phyloP scores from a whole-genome alignment of 2,888 invertebrate genomes.

The Eueremaeus valkanovi region DNA sequence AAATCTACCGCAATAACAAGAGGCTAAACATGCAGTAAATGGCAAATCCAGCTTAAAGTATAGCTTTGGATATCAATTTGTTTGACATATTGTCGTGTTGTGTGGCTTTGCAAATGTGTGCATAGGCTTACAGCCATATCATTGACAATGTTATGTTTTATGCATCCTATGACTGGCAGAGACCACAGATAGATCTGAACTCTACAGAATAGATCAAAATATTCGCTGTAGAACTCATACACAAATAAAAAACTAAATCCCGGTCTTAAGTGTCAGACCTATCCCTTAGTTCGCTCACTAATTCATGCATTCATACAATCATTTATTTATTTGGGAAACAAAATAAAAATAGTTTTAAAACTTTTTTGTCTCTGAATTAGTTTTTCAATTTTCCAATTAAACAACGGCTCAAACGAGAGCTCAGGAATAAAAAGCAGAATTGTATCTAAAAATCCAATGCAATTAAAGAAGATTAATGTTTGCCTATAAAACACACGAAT shows the following conservation, averaged over 20 bases:
- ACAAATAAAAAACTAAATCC: too few relatives aligned
- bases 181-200: too few relatives aligned
- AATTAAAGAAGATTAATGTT: conserved; percentile 28
- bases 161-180: conserved; percentile 14
- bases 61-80: conserved; percentile 34
- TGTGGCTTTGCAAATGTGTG: background rate
- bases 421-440: background rate
- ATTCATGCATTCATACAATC: background rate
- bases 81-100: conserved; percentile 34
- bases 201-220: too few relatives aligned
- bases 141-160: background rate
- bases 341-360: too few relatives aligned
- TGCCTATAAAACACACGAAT: background rate
- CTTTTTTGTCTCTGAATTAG: too few relatives aligned
- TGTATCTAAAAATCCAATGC: conserved; percentile 11
- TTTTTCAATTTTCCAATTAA: conserved; percentile 9
- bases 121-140: background rate
- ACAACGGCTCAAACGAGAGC: background rate
- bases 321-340: background rate
- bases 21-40: conserved; percentile 19
- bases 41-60: conserved; percentile 34
- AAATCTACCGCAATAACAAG: conserved; percentile 15
- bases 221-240: too few relatives aligned
- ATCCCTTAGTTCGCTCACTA: background rate
- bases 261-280: background rate